Evolutionary conservation across 2,888 invertebrate species (phyloP), one percentile per base, ranked within the genome.

Genomic region (Pachydiplax longipennis): DNA sequence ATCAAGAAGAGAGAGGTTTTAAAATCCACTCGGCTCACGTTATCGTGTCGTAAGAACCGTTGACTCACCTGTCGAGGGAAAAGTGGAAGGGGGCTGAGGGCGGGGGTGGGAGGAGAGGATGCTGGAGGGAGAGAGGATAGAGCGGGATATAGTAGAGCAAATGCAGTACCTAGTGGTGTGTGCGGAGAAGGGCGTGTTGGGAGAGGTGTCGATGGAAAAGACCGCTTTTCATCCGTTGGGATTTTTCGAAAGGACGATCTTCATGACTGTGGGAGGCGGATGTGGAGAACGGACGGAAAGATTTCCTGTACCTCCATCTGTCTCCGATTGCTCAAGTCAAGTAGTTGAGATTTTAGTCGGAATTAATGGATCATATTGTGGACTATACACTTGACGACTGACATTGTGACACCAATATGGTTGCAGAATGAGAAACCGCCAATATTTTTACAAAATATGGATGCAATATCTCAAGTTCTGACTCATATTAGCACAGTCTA

Each of bases 21-120:
- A 87, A 87, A 87, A 87, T 61, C 58, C 87, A 87, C 87, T 87
- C 87, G 65, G n/a, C 87, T 87, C 87, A 87, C 87, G 87, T 87
- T 87, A 87, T 65, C 87, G 87, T 87, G 87, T 87, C 87, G 87
- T 87, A 87, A 87, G 87, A 58, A 65, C 61, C 87, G 87, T 87
- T 87, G 87, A 87, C 61, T 87, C 87, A 87, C 87, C 87, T 87
- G 87, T 87, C 87, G 87, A 61, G 61, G 58, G 61, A 61, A 87
- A 65, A 61, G 87, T 58, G 58, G 87, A 61, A 87, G 18, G 37
- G 35, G 53, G 18, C 15, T 31, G 48, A 31, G n/a, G 83, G 15
- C 5, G 83, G 83, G 31, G 25, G 48, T 12, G 25, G 44, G 22
- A 35, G 35, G 22, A n/a, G 40, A 10, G 82, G 15, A 0, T 8